Conservation (phyloP, 1,140 invertebrate genomes). For the Helicoverpa armigera region DNA sequence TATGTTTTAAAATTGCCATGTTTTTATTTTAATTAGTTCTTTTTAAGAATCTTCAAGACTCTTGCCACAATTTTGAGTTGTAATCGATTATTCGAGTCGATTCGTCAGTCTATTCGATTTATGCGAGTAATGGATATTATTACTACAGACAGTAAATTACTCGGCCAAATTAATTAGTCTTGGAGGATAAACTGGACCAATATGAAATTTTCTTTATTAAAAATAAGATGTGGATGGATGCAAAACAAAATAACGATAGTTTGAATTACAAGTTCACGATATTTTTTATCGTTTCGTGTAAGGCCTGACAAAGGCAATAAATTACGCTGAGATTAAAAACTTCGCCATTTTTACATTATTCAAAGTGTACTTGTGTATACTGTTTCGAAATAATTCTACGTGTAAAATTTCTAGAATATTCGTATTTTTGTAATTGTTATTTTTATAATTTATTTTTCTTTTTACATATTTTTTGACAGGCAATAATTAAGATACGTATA, state of each 20-base stretch:
- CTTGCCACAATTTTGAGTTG: conserved; percentile 9
- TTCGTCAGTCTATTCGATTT: not conserved
- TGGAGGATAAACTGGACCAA: too few species aligned
- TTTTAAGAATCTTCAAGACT: conserved; percentile 35
- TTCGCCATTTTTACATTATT: not conserved
- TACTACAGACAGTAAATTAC: too few species aligned
- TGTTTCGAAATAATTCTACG: not conserved
- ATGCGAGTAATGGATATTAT: not conserved
- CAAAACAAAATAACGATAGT: too few species aligned
- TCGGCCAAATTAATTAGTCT: too few species aligned
- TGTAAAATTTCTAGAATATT: conserved; percentile 30
- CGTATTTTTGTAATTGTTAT: conserved; percentile 35
- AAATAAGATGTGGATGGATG: not conserved
- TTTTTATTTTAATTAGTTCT: conserved; percentile 58
- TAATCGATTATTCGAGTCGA: not conserved
- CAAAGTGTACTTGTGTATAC: not conserved
- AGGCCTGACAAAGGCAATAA: not conserved
- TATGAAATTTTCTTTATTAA: too few species aligned
- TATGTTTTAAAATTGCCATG: conserved; percentile 70
- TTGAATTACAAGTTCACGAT: not conserved
- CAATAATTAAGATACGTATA: not conserved
- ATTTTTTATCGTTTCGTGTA: conserved; percentile 4
- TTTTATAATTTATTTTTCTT: conserved; percentile 40
- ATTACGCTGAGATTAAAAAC: conserved; percentile 9
- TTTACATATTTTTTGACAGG: conserved; percentile 28